Conservation (phyloP, 2,797 vertebrate species). For the Xiphophorus birchmanni region DNA sequence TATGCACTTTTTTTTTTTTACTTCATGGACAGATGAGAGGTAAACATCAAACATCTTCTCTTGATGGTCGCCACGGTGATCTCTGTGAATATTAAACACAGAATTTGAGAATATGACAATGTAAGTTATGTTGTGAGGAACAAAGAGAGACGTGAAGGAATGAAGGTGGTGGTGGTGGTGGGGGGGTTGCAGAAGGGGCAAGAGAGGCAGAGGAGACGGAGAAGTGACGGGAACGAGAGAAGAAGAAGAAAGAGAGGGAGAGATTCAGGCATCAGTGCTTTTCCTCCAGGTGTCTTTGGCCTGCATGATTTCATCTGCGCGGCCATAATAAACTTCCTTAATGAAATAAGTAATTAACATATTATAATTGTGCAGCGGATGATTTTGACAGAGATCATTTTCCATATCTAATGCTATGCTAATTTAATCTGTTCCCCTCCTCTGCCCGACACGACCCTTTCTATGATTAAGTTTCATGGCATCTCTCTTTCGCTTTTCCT, state of each 20-base stretch:
- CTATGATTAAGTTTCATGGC: conserved; percentile 98
- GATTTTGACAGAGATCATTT: conserved; percentile 99
- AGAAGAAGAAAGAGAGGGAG: conserved; percentile 36
- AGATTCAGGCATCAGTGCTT: conserved; percentile 87
- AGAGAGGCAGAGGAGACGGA: conserved; percentile 2
- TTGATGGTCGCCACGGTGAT: conserved; percentile 31
- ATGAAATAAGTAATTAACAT: conserved; percentile 99
- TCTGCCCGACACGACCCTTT: conserved; percentile 97
- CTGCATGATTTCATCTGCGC: conserved; percentile 95
- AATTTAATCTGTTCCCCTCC: conserved; percentile 99
- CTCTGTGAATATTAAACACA: conserved; percentile 48
- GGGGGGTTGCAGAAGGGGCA: not conserved
- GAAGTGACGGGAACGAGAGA: not conserved
- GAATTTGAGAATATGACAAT: conserved; percentile 54
- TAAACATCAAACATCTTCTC: conserved; percentile 55
- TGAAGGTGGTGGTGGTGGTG: conserved; percentile 19
- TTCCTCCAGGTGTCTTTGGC: conserved; percentile 93
- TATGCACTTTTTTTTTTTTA: conserved; percentile 14
- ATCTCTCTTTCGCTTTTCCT: conserved; percentile 80
- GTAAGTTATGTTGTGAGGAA: conserved; percentile 60
- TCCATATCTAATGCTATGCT: conserved; percentile 99
- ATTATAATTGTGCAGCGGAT: conserved; percentile 99
- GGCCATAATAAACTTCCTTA: conserved; percentile 99
- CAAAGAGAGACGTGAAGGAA: conserved; percentile 64
- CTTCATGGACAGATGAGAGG: conserved; percentile 43